Conservation (phyloP, 2,797 vertebrate species). For the Aplochiton taeniatus region DNA sequence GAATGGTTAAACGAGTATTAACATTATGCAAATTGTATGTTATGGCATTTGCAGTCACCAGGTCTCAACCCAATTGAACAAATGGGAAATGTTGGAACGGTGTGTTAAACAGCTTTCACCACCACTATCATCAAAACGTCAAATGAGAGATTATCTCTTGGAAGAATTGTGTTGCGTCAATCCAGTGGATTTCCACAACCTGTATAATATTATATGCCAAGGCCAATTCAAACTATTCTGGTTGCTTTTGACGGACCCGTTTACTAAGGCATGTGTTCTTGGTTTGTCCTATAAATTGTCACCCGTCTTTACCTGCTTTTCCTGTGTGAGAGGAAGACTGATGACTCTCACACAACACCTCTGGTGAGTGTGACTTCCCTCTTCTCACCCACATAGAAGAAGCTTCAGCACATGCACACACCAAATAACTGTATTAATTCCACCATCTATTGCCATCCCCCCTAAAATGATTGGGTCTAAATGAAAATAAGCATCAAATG, state of each 20-base stretch:
- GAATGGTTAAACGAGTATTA: neutral
- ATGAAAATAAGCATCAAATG: neutral
- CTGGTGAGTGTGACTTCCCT: conserved; percentile 70
- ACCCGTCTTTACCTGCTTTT: conserved; percentile 61
- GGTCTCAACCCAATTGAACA: neutral
- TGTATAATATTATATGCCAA: no score
- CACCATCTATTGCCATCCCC: neutral
- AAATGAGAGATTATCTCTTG: neutral
- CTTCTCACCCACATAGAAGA: conserved; percentile 63
- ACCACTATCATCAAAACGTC: neutral
- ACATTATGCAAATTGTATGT: neutral
- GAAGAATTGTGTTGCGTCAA: neutral
- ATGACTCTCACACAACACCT: conserved; percentile 66
- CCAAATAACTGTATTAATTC: conserved; percentile 40
- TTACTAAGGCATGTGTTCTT: neutral
- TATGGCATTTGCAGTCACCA: neutral
- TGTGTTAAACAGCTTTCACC: neutral
- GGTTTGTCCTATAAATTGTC: conserved; percentile 23
- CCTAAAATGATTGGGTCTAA: neutral
- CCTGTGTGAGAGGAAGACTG: conserved; percentile 44
- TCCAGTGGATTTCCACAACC: neutral
- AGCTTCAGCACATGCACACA: conserved; percentile 37
- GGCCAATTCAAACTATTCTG: no score
- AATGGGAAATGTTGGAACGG: neutral
- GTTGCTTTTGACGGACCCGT: no score